Base-by-base conservation (phyloP, 2,797 vertebrate species). In the Tragopan temminckii region DNA sequence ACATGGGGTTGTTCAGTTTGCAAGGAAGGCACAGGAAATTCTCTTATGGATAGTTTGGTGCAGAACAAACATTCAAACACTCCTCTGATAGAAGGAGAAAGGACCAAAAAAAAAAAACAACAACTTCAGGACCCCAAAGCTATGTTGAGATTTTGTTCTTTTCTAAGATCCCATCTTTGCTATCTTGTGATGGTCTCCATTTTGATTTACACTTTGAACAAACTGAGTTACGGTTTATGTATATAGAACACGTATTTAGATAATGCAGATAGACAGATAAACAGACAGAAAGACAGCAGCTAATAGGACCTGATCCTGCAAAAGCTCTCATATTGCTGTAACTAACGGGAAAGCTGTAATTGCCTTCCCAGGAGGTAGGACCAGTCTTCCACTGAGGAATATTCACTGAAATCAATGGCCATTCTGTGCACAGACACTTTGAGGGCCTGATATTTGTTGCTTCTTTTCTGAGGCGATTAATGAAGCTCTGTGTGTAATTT, bases 401-500 rank as follows among this genome's bases (percentile, higher is more conserved):
- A 83, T 71, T 88, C 89, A 72, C 0, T 45, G 82, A 70, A 90
- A 94, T 94, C 93, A 95, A 88, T 88, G 85, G 77, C 31, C 57
- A 95, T 92, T 94, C 89, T 95, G 85, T 88, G 89, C 62, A 35
- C 84, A 80, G 25, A 64, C 76, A 78, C 79, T 94, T 89, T 33
- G 43, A 83, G 85, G 66, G 81, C 20, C 55, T 85, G 70, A 85
- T 79, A 94, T 57, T 91, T 91, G 90, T 85, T 72, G 66, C 90
- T 88, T 69, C 81, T 96, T 93, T 95, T 89, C 85, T 88, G 63
- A 94, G 75, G 87, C 89, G 92, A 96, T 95, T 95, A 97, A 94
- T 93, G 92, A 95, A 95, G 92, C 90, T 87, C 89, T 97, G 87
- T 95, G 87, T 94, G 92, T 85, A 63, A 96, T 93, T 95, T 95